Conservation (phyloP, 2,797 vertebrate species). For the Danio jaintianensis region DNA sequence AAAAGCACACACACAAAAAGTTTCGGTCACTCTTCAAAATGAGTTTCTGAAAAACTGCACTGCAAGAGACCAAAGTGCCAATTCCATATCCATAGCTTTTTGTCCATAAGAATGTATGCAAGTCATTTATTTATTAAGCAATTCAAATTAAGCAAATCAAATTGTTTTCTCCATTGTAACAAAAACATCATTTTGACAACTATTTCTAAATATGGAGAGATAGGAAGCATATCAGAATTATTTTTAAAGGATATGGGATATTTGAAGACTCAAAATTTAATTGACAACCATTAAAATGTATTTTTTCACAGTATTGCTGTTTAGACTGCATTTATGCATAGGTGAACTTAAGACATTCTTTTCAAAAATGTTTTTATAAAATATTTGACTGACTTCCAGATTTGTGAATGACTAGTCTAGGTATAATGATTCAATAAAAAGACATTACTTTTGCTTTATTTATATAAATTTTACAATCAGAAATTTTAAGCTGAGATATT, state of each 20-base stretch:
- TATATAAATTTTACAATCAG: too few relatives aligned
- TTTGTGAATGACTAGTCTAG: not conserved
- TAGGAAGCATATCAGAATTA: not conserved
- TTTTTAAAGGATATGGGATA: not conserved
- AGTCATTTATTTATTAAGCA: too few relatives aligned
- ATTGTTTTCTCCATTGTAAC: too few relatives aligned
- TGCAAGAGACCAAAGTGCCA: constrained; percentile 44
- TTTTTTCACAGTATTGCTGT: not conserved
- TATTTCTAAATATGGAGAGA: too few relatives aligned
- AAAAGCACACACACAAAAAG: constrained; percentile 62
- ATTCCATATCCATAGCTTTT: not conserved
- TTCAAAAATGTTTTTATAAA: too few relatives aligned
- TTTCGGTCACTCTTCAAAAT: constrained; percentile 46
- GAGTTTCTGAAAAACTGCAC: not conserved
- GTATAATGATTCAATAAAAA: too few relatives aligned
- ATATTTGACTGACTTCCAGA: not conserved
- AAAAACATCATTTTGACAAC: too few relatives aligned
- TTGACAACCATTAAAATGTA: not conserved
- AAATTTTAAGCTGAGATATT: not conserved
- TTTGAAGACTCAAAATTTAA: not conserved
- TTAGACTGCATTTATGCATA: not conserved
- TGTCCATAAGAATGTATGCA: not conserved
- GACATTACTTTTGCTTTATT: too few relatives aligned
- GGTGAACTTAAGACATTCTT: too few relatives aligned
- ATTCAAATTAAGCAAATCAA: not conserved